Evolutionary conservation across 37 sponge, comb jelly and placozoan genomes (phyloP), one percentile per base, ranked within the genome.

Genomic region (Hormiphora californensis): DNA sequence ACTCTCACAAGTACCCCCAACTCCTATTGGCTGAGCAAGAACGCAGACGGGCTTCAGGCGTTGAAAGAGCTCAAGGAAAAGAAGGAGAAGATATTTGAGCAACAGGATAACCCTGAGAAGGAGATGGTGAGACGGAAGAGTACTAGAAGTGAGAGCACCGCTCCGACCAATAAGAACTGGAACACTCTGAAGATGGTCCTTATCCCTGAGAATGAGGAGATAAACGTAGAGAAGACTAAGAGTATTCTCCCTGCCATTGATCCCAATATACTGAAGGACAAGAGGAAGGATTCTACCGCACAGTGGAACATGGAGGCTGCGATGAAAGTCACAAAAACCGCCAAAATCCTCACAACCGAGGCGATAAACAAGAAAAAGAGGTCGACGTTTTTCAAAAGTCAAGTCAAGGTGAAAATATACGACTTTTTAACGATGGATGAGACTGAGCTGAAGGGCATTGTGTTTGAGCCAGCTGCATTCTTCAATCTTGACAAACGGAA

Each of bases 11-110:
- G 46, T n/a, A n/a, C n/a, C 4, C 21, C 21, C 27, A 73, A 73
- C 38, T 73, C 81, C 15, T 73, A 27, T 40, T 73, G 81, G 81
- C 81, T 73, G 32, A 41, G 81, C 23, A 73, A 73, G 35, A 73
- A 41, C 43, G 46, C 46, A 37, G 44, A 73, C 15, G 81, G 81
- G 1, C 32, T 73, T 23, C 39, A 73, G 23, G 81, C 81, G n/a
- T 30, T 73, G 27, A 73, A 73, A 40, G 81, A 36, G 7, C 32
- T 73, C 4, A 21, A 73, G 23, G 59, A 57, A 57, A 7, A 30
- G 23, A 57, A 57, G 23, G 28, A 57, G n/a, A n/a, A n/a, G n/a
- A n/a, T n/a, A n/a, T n/a, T n/a, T n/a, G n/a, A n/a, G n/a, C n/a
- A n/a, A n/a, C n/a, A n/a, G n/a, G n/a, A n/a, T n/a, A n/a, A n/a